These are phyloP conservation scores for Watsonalla cultraria DNA, from an alignment of 2,888 invertebrate species.

Conservation along the genomic window DNA sequence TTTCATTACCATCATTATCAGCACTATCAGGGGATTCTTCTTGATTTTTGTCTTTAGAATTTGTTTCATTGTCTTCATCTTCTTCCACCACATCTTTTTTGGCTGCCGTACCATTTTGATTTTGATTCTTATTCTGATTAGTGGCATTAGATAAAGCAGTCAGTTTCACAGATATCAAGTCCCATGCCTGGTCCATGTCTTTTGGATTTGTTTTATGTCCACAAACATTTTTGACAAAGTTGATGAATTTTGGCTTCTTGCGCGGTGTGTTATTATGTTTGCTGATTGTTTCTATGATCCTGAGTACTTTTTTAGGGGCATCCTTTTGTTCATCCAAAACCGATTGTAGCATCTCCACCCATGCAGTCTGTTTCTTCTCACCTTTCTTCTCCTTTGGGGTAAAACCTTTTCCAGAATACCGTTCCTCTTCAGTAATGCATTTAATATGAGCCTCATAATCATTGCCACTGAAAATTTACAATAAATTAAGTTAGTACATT, in stretches of 20 bases:
- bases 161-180: slow-evolving; percentile 78
- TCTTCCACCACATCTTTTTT: slow-evolving; percentile 20
- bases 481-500: slow-evolving; percentile 3
- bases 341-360: slow-evolving; percentile 85
- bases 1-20: neutral
- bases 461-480: slow-evolving; percentile 79
- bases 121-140: slow-evolving; percentile 39
- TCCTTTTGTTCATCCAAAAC: slow-evolving; percentile 79
- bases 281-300: slow-evolving; percentile 83
- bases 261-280: slow-evolving; percentile 90
- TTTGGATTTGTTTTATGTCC: slow-evolving; percentile 75
- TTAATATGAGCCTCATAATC: slow-evolving; percentile 89
- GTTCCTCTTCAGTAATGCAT: slow-evolving; percentile 91
- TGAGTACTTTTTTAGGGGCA: slow-evolving; percentile 77
- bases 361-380: slow-evolving; percentile 90
- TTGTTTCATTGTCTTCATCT: slow-evolving; percentile 19
- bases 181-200: slow-evolving; percentile 84
- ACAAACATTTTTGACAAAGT: slow-evolving; percentile 83
- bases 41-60: slow-evolving; percentile 17
- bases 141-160: slow-evolving; percentile 61
- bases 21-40: neutral
- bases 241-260: slow-evolving; percentile 90
- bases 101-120: slow-evolving; percentile 14
- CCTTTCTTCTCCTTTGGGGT: slow-evolving; percentile 89
- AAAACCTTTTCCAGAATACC: slow-evolving; percentile 92